Base-by-base conservation (phyloP, 2,113 vertebrate species). In the Ifrita kowaldi region DNA sequence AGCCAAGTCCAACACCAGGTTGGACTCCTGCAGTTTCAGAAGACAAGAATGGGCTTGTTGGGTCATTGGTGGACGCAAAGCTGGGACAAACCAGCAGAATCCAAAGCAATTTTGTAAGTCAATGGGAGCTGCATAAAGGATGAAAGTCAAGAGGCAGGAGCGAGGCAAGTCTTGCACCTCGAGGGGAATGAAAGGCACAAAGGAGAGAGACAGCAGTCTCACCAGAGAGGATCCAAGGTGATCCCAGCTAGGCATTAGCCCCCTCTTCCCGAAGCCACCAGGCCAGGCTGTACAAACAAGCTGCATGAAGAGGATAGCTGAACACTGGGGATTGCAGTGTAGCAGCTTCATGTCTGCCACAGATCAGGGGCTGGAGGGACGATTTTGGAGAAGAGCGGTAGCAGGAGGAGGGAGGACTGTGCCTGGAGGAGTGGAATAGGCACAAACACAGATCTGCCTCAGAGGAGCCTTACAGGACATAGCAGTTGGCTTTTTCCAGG, bases 241-340 rank as follows among this genome's bases (percentile, higher is more conserved):
- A 39, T 17, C 16, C 30, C n/a, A 21, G 32, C 22, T 3, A 13
- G 60, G 44, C 9, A 2, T 21, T 6, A 30, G 57, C 32, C 32
- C 18, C 20, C 49, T 47, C 19, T 35, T 55, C 60, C 39, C 26
- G 8, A 11, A 39, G 76, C 19, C 28, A 7, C 42, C 13, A 23
- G 21, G 27, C 57, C n/a, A 13, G 33, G 52, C 67, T 27, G 3
- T 16, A 46, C 33, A 26, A 55, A 47, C n/a, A 22, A 42, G 18
- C 2, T 7, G 18, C 2, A 8, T 5, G 35, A 59, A 49, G 50
- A 46, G 33, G 46, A 41, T 3, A 84, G 49, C 32, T 28, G 47
- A 20, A 13, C 6, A 6, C 8, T 6, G 22, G 17, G 26, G 19
- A 44, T 5, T 24, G 9, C 1, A 0, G 33, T 3, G 3, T 8